Conservation (phyloP, 2,113 vertebrate genomes). For the Smithornis capensis region DNA sequence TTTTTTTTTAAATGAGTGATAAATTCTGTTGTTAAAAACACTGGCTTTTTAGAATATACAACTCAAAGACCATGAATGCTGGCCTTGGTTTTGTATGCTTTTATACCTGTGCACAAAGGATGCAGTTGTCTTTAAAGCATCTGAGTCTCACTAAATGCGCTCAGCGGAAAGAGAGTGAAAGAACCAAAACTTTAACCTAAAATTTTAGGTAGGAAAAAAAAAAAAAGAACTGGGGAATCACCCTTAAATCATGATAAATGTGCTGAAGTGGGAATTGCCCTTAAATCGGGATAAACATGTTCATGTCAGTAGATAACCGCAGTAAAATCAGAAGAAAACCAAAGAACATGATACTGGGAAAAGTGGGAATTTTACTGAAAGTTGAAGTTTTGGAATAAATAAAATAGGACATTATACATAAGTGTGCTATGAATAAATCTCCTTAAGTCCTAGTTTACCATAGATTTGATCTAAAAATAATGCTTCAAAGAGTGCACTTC, state of each 20-base stretch:
- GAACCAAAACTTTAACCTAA: neutral
- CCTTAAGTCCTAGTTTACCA: neutral
- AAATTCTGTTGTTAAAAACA: constrained; percentile 23
- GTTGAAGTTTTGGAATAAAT: neutral
- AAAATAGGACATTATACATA: neutral
- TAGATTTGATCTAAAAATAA: neutral
- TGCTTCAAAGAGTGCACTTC: neutral
- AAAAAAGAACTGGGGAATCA: neutral
- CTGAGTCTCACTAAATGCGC: neutral
- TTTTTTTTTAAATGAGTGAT: neutral
- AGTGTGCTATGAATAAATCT: neutral
- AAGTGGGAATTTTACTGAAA: neutral
- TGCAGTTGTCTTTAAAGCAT: neutral
- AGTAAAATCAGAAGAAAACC: neutral
- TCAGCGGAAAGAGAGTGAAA: neutral
- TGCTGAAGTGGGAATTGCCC: rapidly evolving
- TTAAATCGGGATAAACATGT: neutral
- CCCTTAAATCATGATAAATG: neutral
- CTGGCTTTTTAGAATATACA: neutral
- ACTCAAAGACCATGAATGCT: neutral
- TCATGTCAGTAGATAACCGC: neutral
- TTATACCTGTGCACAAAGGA: neutral
- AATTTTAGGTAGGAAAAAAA: neutral
- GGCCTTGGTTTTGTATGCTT: neutral
- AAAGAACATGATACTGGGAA: neutral